Evolutionary conservation across 2,113 vertebrate genomes (phyloP), one percentile per base, ranked within the genome.

Genomic region (Maccullochella peelii): DNA sequence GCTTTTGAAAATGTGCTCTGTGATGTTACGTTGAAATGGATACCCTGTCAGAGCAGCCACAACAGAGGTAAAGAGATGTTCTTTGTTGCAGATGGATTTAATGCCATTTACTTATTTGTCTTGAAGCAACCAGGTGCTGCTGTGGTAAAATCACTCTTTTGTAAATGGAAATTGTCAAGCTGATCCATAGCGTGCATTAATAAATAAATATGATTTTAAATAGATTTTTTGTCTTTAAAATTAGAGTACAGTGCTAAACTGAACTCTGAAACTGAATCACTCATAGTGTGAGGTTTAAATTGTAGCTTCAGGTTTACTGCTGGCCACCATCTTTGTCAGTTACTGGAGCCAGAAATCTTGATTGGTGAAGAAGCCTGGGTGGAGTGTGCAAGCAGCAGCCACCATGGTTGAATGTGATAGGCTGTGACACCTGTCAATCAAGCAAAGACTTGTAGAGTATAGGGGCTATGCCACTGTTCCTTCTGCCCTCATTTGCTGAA

Each of bases 11-110:
- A 79, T 57, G 50, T 76, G 77, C 78, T 71, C 86, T 86, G 66
- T 79, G 82, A 90, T 87, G 88, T 91, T 78, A 44, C 49, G 69
- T 85, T 83, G 81, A 85, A 91, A 88, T 87, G 73, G 79, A 87
- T 88, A 66, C 54, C 47, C 83, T 65, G 33, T 75, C 80, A 73
- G 54, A 70, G 69, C 44, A 7, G 73, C 76, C 55, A 15, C 71
- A 75, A 66, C 67, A 63, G 67, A 74, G 71, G 68, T 58, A 79
- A 62, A 71, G 73, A 79, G 25, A 47, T 73, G n/a, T 20, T 50
- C 82, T 86, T 88, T 86, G 65, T 83, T 74, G 40, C 20, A 44
- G 44, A 57, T 21, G 16, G 40, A 72, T 80, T 58, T 63, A 73
- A 63, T 57, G 54, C 33, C 63, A 27, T 1, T 74, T 49, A 69